These are phyloP conservation scores for Bos indicus DNA, from an alignment of 2,113 vertebrate species.

Conservation along the genomic window DNA sequence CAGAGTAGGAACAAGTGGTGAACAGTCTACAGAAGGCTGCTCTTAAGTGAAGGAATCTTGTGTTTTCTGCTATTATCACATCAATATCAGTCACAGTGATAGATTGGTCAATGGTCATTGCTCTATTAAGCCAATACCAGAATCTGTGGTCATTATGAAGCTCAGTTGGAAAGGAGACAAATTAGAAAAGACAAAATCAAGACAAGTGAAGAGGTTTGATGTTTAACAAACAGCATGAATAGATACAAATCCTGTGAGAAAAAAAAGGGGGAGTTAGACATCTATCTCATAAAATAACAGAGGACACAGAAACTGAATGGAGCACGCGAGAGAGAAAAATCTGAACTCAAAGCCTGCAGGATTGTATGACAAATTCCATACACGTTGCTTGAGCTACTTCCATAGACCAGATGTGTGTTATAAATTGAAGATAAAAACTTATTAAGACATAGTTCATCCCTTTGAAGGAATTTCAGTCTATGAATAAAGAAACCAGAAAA, in stretches of 20 bases:
- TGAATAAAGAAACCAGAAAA: slow-evolving; percentile 12
- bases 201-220: background rate
- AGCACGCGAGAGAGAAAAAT: background rate
- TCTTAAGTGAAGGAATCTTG: background rate
- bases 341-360: background rate
- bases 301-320: slow-evolving; percentile 9
- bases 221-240: background rate
- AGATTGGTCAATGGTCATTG: background rate
- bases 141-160: background rate
- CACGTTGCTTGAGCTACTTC: background rate
- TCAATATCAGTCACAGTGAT: background rate
- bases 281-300: background rate
- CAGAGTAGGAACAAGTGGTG: background rate
- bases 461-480: background rate
- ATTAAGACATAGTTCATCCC: background rate
- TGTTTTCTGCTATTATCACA: background rate
- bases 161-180: background rate
- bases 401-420: background rate
- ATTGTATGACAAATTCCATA: background rate
- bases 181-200: background rate
- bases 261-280: background rate
- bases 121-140: background rate
- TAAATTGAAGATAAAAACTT: background rate
- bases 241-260: background rate
- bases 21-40: background rate